Evolutionary conservation across 2,113 vertebrate species (phyloP), one percentile per base, ranked within the genome.

Genomic region (Pterocles gutturalis): DNA sequence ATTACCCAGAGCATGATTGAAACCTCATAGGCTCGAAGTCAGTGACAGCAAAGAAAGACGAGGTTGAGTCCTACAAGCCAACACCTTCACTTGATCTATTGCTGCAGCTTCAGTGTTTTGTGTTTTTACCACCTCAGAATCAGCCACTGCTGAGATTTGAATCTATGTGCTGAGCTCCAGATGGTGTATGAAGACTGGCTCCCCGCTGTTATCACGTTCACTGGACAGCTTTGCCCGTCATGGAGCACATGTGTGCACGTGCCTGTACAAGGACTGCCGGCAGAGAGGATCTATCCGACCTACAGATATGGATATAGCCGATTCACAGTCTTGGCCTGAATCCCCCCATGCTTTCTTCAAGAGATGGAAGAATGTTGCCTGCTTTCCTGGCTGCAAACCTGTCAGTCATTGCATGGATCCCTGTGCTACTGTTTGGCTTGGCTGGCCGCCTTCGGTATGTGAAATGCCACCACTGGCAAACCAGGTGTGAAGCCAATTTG

Each of bases 401-500:
- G 48, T 67, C 93, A 89, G 80, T 83, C 69, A 46, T 34, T 60
- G 24, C 45, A 33, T n/a, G 81, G 66, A 89, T 93, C 69, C 46
- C 48, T 62, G 28, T 58, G 81, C 54, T 76, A 69, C 48, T 92
- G 83, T 95, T 96, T 96, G 89, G 62, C 65, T 97, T 97, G 96
- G 97, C 92, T 75, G 87, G 73, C 66, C 82, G 91, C 91, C 92
- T 94, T 53, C 0, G 1, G 43, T 78, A 36, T 65, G 49, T 76
- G 72, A 95, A 96, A 91, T n/a, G n/a, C 69, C 78, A 49, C 80
- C 67, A 76, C 76, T 61, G 86, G 87, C 69, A 95, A 85, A 57
- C 73, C 88, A 95, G 92, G 94, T 96, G 92, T 72, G 87, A 93
- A 97, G 69, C 87, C 79, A 92, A 91, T 93, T 87, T 96, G 89